A percentile compares a stretch with the other conserved stretches of the same genome.
phyloP scores from a whole-genome alignment of 2,113 vertebrate genomes.

The Istiophorus platypterus region DNA sequence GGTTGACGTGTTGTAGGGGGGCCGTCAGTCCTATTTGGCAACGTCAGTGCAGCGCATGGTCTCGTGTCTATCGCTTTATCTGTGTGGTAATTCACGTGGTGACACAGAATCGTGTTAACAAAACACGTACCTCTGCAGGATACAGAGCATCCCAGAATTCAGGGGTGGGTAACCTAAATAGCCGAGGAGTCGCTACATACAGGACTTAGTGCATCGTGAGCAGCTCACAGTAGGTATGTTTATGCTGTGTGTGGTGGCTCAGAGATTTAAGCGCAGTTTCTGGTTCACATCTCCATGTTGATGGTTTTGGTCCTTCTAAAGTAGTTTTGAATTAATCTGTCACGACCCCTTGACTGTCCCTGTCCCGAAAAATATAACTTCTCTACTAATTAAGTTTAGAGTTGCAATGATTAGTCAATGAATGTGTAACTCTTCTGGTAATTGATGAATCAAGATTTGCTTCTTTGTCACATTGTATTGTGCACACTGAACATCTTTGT shows the following conservation, averaged over 20 bases:
- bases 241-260: background rate
- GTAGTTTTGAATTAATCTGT: background rate
- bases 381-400: background rate
- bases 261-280: background rate
- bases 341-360: too few species aligned
- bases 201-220: background rate
- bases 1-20: background rate
- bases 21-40: background rate
- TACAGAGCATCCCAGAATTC: background rate
- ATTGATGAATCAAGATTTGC: too few species aligned
- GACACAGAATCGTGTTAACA: background rate
- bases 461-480: too few species aligned
- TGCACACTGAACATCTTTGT: too few species aligned
- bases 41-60: background rate
- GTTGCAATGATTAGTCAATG: background rate
- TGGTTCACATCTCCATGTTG: background rate
- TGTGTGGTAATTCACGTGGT: background rate
- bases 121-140: background rate
- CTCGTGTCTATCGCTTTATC: background rate
- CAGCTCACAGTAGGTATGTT: background rate
- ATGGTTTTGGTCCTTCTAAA: background rate
- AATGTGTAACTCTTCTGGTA: too few species aligned
- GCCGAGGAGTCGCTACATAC: background rate
- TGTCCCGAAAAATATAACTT: background rate
- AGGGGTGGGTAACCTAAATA: background rate